These are phyloP conservation scores for Podiceps cristatus DNA, from an alignment of 2,113 vertebrate species.

Conservation along the genomic window DNA sequence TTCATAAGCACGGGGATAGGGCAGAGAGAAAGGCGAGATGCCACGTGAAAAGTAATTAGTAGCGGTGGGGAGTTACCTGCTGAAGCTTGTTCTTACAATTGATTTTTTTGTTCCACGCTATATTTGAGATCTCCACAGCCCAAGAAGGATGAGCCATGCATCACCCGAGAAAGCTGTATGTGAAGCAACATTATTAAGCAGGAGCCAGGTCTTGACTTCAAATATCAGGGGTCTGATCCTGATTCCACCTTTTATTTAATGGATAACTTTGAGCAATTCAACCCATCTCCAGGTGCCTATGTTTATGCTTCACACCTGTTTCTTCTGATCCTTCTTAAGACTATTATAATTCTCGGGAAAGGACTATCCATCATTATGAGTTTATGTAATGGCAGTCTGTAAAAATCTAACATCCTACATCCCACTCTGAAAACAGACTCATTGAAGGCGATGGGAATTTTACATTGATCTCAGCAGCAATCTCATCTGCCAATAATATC, in stretches of 20 bases:
- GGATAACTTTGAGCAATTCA: background rate
- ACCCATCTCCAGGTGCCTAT: background rate
- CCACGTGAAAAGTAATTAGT: background rate
- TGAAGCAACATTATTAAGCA: background rate
- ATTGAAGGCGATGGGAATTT: background rate
- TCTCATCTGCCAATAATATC: slow-evolving; percentile 9
- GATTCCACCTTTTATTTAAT: background rate
- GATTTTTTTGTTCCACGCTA: background rate
- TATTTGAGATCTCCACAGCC: background rate
- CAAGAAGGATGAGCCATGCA: background rate
- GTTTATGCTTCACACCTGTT: background rate
- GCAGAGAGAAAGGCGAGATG: background rate
- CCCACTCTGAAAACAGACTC: background rate
- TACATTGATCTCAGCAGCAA: slow-evolving; percentile 8
- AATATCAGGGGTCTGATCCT: background rate
- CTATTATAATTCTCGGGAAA: background rate
- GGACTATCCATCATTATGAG: background rate
- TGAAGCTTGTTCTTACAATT: background rate
- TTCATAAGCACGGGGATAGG: background rate
- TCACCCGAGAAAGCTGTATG: background rate
- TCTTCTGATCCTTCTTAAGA: background rate
- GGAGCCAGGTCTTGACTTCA: background rate
- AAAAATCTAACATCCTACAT: background rate
- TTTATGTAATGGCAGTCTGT: background rate
- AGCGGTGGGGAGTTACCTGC: background rate